A percentile compares a stretch with the other conserved stretches of the same genome.
Conservation (phyloP, 2,888 invertebrate genomes). For the Epinotia bilunana region DNA sequence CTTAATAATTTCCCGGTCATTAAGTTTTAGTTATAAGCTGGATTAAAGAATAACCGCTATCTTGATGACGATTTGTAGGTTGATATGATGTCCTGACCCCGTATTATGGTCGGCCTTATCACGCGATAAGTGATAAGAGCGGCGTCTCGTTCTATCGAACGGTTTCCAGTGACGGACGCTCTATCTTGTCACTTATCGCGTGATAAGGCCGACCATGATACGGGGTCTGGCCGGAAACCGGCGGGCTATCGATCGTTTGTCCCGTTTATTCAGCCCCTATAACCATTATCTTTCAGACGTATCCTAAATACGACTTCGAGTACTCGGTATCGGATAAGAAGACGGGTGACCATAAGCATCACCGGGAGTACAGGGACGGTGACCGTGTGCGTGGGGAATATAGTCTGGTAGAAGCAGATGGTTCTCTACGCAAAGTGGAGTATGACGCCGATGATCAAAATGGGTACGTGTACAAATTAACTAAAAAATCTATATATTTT, state of each 20-base stretch:
- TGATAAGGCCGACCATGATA: too few relatives aligned
- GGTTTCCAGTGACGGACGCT: too few relatives aligned
- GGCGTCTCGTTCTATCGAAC: too few relatives aligned
- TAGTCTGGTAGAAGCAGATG: constrained; percentile 83
- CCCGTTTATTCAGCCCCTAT: neutral
- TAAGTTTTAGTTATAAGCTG: neutral
- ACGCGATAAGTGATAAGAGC: too few relatives aligned
- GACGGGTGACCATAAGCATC: constrained; percentile 84
- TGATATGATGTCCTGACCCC: too few relatives aligned
- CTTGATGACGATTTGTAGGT: too few relatives aligned
- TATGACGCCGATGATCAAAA: constrained; percentile 85
- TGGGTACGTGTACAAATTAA: constrained; percentile 64
- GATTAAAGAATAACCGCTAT: neutral
- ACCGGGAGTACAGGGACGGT: constrained; percentile 82
- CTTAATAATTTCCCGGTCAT: constrained; percentile 8
- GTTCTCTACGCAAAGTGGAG: constrained; percentile 82
- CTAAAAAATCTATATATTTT: too few relatives aligned
- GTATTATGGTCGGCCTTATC: too few relatives aligned
- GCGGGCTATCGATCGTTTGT: too few relatives aligned
- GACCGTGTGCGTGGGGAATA: constrained; percentile 84
- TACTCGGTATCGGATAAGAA: constrained; percentile 84
- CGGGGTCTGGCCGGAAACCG: too few relatives aligned
- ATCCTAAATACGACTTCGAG: constrained; percentile 85
- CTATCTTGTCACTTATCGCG: too few relatives aligned
- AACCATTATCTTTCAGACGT: constrained; percentile 61